A percentile compares a stretch with the other conserved stretches of the same genome.
phyloP scores from a whole-genome alignment of 2,113 vertebrate species.

The Vulpes ferrilata region DNA sequence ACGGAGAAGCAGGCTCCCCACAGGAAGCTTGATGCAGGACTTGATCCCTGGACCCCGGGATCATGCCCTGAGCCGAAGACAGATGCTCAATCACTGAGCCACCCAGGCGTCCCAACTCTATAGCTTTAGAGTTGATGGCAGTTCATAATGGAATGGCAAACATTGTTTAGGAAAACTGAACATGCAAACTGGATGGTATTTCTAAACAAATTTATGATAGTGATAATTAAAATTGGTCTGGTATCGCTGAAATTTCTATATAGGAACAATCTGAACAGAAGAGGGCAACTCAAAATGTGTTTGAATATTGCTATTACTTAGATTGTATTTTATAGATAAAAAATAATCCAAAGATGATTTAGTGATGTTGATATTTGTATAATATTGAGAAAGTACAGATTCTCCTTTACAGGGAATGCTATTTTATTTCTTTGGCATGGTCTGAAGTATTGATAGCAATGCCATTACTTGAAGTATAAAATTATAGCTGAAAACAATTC shows the following conservation, averaged over 20 bases:
- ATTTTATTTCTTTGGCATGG: background rate
- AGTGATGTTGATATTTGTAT: background rate
- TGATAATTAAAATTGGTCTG: background rate
- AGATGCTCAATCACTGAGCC: too few species aligned
- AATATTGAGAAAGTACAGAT: background rate
- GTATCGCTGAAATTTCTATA: background rate
- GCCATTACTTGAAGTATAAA: background rate
- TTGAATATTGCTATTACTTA: background rate
- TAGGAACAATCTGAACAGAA: background rate
- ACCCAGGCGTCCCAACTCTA: background rate
- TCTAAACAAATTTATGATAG: background rate
- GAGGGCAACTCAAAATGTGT: background rate
- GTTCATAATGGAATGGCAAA: background rate
- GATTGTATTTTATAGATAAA: background rate
- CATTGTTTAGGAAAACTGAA: background rate
- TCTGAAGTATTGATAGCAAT: background rate
- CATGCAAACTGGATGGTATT: background rate
- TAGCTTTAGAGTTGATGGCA: background rate
- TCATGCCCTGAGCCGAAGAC: too few species aligned
- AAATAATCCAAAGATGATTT: background rate
- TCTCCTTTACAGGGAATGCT: background rate
- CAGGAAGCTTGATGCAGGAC: too few species aligned
- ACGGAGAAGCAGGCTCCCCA: too few species aligned
- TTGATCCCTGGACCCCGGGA: too few species aligned
- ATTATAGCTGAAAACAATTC: background rate